phyloP scores from a whole-genome alignment of 1,140 invertebrate genomes.

The Macrotrachela quadricornifera region DNA sequence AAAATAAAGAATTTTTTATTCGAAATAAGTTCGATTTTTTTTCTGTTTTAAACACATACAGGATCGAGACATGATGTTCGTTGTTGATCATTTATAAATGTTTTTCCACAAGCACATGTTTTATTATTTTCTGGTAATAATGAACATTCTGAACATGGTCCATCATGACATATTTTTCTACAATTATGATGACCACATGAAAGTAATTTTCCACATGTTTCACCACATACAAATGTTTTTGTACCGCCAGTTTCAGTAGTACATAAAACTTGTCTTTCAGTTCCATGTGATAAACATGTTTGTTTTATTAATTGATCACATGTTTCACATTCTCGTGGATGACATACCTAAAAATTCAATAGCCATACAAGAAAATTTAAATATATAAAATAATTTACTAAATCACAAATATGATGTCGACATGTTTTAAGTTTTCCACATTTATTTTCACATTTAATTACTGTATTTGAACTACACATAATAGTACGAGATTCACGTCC shows the following conservation, averaged over 20 bases:
- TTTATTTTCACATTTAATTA: slow-evolving; percentile 3
- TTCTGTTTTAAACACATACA: slow-evolving; percentile 9
- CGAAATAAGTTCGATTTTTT: no score
- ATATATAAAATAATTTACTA: slow-evolving; percentile 11
- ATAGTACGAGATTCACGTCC: slow-evolving; percentile 19
- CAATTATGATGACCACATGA: slow-evolving; percentile 28
- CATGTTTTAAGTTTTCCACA: slow-evolving; percentile 21
- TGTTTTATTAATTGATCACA: slow-evolving; percentile 20
- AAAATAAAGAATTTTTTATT: no score
- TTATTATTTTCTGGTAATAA: slow-evolving; percentile 33
- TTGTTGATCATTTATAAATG: slow-evolving; percentile 20
- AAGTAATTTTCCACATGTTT: slow-evolving; percentile 14
- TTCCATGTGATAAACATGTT: slow-evolving; percentile 36
- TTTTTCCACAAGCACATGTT: slow-evolving; percentile 66
- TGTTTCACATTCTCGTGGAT: slow-evolving; percentile 19
- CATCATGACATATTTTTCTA: slow-evolving; percentile 21
- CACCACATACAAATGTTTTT: slow-evolving; percentile 36
- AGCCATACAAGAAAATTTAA: no score
- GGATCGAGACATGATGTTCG: slow-evolving; percentile 53
- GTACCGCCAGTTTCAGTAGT: slow-evolving; percentile 15
- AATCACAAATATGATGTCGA: slow-evolving; percentile 30
- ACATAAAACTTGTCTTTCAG: slow-evolving; percentile 34
- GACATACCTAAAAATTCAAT: slow-evolving; percentile 15
- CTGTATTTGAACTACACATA: neutral
- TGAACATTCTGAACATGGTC: slow-evolving; percentile 18